Evolutionary conservation across 2,113 vertebrate species (phyloP), one percentile per base, ranked within the genome.

Genomic region (Martes martes): DNA sequence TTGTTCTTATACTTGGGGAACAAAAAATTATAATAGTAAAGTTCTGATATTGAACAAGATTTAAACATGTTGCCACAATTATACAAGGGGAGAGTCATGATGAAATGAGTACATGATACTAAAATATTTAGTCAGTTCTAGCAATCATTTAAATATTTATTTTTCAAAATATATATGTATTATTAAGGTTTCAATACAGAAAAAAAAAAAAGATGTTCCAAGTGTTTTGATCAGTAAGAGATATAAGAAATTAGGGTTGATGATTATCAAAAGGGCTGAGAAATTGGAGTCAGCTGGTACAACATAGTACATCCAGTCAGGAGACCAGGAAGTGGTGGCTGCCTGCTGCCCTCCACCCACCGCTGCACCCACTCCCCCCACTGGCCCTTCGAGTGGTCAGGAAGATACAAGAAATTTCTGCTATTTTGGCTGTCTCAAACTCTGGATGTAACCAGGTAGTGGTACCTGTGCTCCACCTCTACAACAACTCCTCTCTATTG

Each of bases 41-140:
- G 50, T 93, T 67, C 28, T 78, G 21, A 83, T 74, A 76, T 1
- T 87, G 16, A 78, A 69, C 36, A 90, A 59, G 21, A 76, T 91
- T n/a, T 93, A 95, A 86, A 42, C 67, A 67, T 45, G 3, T 81
- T 55, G 78, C 15, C 16, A 82, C 36, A 87, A 94, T 87, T 67
- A 2, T 69, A 47, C 24, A 0, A 74, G 21, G 4, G 4, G 16
- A 85, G 61, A 86, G 24, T 67, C 78, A 69, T 82, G 39, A 59
- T 52, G 36, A 39, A 39, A 36, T 47, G n/a, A 71, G 4, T 65
- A 16, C 16, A n/a, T 19, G 21, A 92, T 31, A 45, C 7, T n/a
- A 74, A 63, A 95, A n/a, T 52, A 67, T 45, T n/a, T 69, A 80
- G 1, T 87, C n/a, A 73, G 11, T 39, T 83, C 9, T 73, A 63